Evolutionary conservation across 2,888 invertebrate genomes (phyloP).

Genomic region (Stegana nigrithorax): DNA sequence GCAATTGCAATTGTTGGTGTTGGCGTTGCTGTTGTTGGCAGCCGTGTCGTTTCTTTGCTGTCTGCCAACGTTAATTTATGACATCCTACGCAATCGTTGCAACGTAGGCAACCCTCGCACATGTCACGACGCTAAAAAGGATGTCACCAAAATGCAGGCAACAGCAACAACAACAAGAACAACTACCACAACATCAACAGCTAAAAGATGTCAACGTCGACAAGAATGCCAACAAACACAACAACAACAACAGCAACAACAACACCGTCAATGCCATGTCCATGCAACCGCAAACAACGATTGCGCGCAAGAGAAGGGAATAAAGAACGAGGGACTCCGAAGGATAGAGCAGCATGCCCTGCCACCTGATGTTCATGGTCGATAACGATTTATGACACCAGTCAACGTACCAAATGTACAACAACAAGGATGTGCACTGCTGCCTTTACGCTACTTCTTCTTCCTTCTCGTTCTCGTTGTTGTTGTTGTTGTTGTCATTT

Average conservation of each 20-base stretch:
- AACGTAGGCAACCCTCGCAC: conserved; percentile 13
- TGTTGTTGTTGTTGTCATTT: conserved; percentile 42
- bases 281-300: conserved; percentile 22
- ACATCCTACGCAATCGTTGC: conserved; percentile 12
- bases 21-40: conserved; percentile 3
- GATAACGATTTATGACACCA: conserved; percentile 63
- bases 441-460: conserved; percentile 18
- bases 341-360: conserved; percentile 45
- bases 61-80: conserved; percentile 15
- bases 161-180: conserved; percentile 15
- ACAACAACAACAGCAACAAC: conserved; percentile 20
- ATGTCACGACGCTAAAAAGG: conserved; percentile 14
- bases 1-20: not conserved
- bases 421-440: conserved; percentile 28
- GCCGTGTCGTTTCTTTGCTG: not conserved
- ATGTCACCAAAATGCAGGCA: conserved; percentile 12
- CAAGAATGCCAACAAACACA: not conserved
- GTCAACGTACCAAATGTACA: conserved; percentile 28
- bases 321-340: not conserved
- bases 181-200: conserved; percentile 20
- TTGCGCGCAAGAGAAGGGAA: not conserved
- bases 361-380: conserved; percentile 63
- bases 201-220: conserved; percentile 28
- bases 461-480: not conserved
- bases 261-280: conserved; percentile 24